Percentiles rank a stretch among this genome's conserved stretches.
Evolutionary conservation across 2,113 vertebrate genomes (phyloP).

Genomic region (Microtus montanus): DNA sequence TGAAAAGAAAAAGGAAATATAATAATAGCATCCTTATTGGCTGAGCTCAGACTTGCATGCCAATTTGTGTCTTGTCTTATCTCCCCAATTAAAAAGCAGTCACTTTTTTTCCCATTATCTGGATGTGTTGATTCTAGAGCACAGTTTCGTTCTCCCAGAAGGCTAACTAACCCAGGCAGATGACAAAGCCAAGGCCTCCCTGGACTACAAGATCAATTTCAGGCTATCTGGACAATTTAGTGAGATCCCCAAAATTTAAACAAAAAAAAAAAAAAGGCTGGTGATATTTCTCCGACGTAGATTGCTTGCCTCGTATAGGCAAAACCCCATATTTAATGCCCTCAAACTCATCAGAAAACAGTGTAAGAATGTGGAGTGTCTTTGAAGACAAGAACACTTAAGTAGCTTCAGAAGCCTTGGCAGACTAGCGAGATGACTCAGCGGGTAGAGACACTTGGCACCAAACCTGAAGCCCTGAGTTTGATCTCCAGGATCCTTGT

Average conservation of each 20-base stretch:
- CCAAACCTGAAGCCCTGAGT: neutral
- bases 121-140: too few species aligned
- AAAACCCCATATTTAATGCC: neutral
- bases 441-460: neutral
- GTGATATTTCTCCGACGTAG: neutral
- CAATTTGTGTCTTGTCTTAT: neutral
- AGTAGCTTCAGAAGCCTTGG: neutral
- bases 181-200: neutral
- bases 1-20: neutral
- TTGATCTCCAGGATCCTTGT: neutral
- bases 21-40: neutral
- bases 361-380: neutral
- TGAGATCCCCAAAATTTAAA: neutral
- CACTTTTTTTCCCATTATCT: neutral
- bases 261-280: neutral
- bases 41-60: neutral
- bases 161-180: neutral
- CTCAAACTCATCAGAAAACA: neutral
- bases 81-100: slow-evolving; percentile 28
- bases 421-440: neutral
- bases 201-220: neutral
- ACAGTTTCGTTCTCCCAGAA: neutral
- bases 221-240: neutral
- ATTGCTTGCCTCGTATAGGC: neutral
- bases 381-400: slow-evolving; percentile 25